phyloP scores from a whole-genome alignment of 1,140 invertebrate genomes.

The Drosophila repletoides region DNA sequence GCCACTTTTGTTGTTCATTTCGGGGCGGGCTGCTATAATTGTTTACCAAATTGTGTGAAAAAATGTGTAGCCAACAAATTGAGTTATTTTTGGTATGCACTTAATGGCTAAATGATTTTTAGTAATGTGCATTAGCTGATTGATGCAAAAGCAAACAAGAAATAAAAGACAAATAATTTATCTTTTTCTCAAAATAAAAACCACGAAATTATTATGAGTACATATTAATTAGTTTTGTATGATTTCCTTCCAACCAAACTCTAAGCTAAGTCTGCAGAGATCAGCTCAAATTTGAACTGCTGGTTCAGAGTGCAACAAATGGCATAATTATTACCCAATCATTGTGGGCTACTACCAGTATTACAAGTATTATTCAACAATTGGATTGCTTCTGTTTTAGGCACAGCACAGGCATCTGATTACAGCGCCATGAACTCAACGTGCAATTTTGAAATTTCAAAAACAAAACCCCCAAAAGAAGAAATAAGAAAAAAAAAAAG shows the following conservation, averaged over 20 bases:
- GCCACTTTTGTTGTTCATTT: conserved; percentile 18
- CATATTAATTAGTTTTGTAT: background rate
- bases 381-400: conserved; percentile 66
- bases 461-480: background rate
- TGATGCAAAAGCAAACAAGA: background rate
- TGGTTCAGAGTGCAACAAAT: conserved; percentile 40
- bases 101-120: background rate
- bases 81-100: conserved; percentile 17
- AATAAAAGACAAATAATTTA: background rate
- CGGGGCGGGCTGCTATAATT: conserved; percentile 39
- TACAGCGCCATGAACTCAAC: conserved; percentile 26
- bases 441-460: conserved; percentile 53
- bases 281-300: conserved; percentile 1
- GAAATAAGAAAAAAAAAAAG: conserved; percentile 30
- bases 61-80: conserved; percentile 27
- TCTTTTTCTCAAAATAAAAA: background rate
- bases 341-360: conserved; percentile 29
- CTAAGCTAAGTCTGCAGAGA: too few species aligned
- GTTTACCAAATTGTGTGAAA: conserved; percentile 32
- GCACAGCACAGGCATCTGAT: conserved; percentile 29
- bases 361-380: conserved; percentile 36
- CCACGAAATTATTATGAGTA: background rate
- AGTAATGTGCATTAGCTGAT: background rate
- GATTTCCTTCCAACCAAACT: background rate
- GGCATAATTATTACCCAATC: conserved; percentile 63